A percentile compares a stretch with the other conserved stretches of the same genome.
These are phyloP conservation scores for Buphagus erythrorhynchus DNA, from an alignment of 2,797 vertebrate genomes.

Conservation along the genomic window DNA sequence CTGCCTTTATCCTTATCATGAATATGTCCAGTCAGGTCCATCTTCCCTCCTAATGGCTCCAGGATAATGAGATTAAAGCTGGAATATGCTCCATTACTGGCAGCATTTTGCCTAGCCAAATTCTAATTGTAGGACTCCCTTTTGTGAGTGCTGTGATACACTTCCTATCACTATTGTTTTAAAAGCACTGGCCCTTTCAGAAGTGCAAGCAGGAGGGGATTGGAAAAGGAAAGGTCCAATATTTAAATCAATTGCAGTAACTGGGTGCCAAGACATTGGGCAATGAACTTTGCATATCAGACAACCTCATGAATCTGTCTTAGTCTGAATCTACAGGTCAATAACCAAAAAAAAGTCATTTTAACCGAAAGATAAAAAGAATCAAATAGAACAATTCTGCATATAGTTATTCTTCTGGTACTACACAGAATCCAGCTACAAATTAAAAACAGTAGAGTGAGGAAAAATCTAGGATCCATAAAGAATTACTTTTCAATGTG, in stretches of 20 bases:
- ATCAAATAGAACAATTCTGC: neutral
- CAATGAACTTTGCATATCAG: neutral
- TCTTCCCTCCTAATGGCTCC: neutral
- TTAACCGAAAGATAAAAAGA: neutral
- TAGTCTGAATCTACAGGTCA: neutral
- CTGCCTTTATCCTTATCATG: neutral
- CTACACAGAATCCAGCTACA: neutral
- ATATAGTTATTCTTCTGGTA: neutral
- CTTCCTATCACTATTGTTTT: neutral
- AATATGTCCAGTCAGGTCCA: neutral
- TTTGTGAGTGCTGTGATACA: neutral
- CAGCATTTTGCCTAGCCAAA: neutral
- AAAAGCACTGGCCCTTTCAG: constrained; percentile 17
- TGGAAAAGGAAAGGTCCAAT: neutral
- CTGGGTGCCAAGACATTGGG: neutral
- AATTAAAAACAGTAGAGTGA: neutral
- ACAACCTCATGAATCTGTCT: neutral
- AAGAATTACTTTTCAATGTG: neutral
- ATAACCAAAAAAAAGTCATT: neutral
- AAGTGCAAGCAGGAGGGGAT: neutral
- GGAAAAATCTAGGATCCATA: neutral
- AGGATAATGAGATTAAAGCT: neutral
- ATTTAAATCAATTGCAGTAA: neutral
- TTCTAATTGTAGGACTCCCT: neutral
- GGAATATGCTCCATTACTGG: neutral